Evolutionary conservation across 2,113 vertebrate species (phyloP), one percentile per base, ranked within the genome.

Genomic region (Terrapene triunguis): DNA sequence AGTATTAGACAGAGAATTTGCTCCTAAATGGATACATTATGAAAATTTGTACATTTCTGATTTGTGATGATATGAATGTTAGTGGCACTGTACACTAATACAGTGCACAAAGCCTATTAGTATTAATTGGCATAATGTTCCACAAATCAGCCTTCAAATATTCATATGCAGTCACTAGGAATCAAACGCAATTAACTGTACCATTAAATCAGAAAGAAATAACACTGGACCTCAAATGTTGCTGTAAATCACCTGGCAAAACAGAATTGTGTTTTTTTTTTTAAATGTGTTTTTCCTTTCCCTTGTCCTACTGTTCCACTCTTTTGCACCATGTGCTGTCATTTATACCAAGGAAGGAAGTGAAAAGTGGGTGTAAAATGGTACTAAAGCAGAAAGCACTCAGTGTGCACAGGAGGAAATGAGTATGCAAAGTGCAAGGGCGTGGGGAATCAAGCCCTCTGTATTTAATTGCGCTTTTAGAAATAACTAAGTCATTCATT

Each of bases 361-460:
- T 32, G 8, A 35, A 69, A 69, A n/a, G 62, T 69, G 32, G 16
- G 62, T 65, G 14, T 65, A 35, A 65, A 65, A 65, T 65, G 32
- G 32, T n/a, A 69, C 16, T n/a, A 35, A 19, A 69, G 13, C 74
- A 8, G 17, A 38, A 38, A 48, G 3, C 25, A 65, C 27, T 82
- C 3, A 48, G 9, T 85, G 78, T 79, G 48, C 11, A n/a, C 38
- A 91, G 65, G 42, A n/a, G 16, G 13, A 54, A 48, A 80, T 42
- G 3, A 69, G 1, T 0, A 0, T 55, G 50, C 3, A 55, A 42
- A 89, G 27, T 82, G 2, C 48, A 91, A 65, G 76, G 10, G 1
- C 50, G 6, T 27, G 3, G 22, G 82, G 85, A 16, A 78, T 47
- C 9, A 59, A 35, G 13, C 47, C 17, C 0, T 9, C 4, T 6